Evolutionary conservation across 2,797 vertebrate species (phyloP).

Genomic region (Allochrocebus solatus): DNA sequence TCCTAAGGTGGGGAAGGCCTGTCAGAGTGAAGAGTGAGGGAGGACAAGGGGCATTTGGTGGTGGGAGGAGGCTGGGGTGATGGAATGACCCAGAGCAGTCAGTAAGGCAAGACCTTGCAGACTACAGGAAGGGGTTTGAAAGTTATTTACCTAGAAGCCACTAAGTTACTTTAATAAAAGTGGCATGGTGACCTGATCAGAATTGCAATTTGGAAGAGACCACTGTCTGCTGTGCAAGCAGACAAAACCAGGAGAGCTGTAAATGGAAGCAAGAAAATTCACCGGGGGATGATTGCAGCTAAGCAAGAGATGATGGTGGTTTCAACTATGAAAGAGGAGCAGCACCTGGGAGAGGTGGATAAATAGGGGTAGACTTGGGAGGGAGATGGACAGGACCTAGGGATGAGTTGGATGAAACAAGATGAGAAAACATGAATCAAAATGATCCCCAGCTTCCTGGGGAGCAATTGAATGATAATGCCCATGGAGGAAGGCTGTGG

Average conservation of each 20-base stretch:
- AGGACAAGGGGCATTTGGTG: accelerated
- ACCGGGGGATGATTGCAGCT: no score
- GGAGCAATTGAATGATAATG: neutral
- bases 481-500: neutral
- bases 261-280: neutral
- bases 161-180: neutral
- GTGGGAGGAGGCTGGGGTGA: no score
- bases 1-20: neutral
- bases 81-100: neutral
- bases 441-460: neutral
- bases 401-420: neutral
- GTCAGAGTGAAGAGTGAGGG: neutral
- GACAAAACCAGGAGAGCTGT: neutral
- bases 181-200: neutral
- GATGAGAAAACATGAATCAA: neutral
- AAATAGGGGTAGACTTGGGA: neutral
- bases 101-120: neutral
- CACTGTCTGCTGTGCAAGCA: neutral
- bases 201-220: neutral
- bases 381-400: no score
- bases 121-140: neutral
- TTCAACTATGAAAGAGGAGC: accelerated
- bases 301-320: neutral
- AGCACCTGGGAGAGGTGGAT: neutral
- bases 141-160: neutral